Percentiles rank a stretch among this genome's conserved stretches.
phyloP scores from a whole-genome alignment of 2,888 invertebrate species.

The Eumacrocentrus americanus region DNA sequence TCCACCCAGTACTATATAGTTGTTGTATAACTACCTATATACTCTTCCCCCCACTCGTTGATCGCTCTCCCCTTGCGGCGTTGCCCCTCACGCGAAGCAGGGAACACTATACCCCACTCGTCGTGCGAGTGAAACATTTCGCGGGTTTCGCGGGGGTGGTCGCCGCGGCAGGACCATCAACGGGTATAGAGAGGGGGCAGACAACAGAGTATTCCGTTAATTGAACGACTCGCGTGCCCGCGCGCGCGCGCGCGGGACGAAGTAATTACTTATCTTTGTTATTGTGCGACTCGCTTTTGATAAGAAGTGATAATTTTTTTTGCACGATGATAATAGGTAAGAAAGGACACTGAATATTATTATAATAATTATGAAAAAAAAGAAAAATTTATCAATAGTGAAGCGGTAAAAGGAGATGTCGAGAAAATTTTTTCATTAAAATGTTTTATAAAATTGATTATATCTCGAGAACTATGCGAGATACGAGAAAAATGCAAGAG shows the following conservation, averaged over 20 bases:
- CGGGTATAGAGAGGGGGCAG: constrained; percentile 41
- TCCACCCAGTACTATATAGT: constrained; percentile 4
- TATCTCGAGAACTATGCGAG: too few relatives aligned
- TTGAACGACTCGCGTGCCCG: constrained; percentile 54
- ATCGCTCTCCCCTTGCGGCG: constrained; percentile 26
- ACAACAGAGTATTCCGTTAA: constrained; percentile 57
- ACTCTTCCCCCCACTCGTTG: constrained; percentile 29
- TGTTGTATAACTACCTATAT: too few relatives aligned
- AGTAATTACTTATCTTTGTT: constrained; percentile 62
- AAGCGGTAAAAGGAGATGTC: too few relatives aligned
- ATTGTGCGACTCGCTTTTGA: constrained; percentile 52
- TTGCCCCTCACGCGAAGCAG: too few relatives aligned
- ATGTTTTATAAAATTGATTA: too few relatives aligned
- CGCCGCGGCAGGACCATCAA: constrained; percentile 28
- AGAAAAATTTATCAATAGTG: too few relatives aligned
- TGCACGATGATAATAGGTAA: neutral
- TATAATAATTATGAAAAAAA: too few relatives aligned
- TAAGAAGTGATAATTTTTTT: constrained; percentile 3
- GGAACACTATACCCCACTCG: constrained; percentile 42
- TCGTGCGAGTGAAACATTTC: constrained; percentile 57
- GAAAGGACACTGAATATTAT: neutral
- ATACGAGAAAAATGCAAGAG: too few relatives aligned
- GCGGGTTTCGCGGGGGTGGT: constrained; percentile 50
- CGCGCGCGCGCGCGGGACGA: constrained; percentile 10
- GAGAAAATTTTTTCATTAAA: too few relatives aligned